These are phyloP conservation scores for Amblyteles armatorius DNA, from an alignment of 2,888 invertebrate genomes.

Conservation along the genomic window DNA sequence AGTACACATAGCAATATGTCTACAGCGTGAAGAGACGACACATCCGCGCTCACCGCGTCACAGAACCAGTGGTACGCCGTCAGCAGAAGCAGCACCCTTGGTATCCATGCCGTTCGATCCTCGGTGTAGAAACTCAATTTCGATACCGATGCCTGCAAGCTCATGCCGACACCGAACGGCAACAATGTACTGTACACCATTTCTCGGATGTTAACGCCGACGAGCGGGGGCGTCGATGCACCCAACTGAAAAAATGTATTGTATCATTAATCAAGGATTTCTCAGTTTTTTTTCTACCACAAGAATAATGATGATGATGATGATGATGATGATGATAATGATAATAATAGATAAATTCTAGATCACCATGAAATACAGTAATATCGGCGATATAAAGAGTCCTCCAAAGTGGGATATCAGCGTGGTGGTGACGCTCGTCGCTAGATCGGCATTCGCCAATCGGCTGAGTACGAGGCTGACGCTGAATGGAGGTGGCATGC, in stretches of 20 bases:
- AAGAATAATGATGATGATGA: neutral
- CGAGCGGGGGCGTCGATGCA: conserved; percentile 80
- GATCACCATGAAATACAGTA: conserved; percentile 81
- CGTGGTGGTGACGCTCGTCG: conserved; percentile 81
- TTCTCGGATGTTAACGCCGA: conserved; percentile 81
- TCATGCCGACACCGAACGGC: conserved; percentile 79
- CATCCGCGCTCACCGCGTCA: conserved; percentile 81
- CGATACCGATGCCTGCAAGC: conserved; percentile 72
- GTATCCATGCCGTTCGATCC: conserved; percentile 78
- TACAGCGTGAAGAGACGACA: conserved; percentile 79
- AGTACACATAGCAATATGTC: conserved; percentile 81
- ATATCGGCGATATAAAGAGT: conserved; percentile 80
- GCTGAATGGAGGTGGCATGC: conserved; percentile 83
- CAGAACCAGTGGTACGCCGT: conserved; percentile 83
- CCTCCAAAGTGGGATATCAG: conserved; percentile 81
- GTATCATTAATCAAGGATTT: neutral
- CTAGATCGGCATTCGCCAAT: conserved; percentile 80
- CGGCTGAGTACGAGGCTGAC: conserved; percentile 81
- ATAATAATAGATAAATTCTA: neutral
- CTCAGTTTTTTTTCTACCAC: neutral
- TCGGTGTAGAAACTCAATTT: conserved; percentile 69
- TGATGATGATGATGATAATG: neutral
- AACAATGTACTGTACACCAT: conserved; percentile 80
- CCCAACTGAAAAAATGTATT: conserved; percentile 75
- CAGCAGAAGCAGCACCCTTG: conserved; percentile 77